Percentiles rank a stretch among this genome's conserved stretches.
Evolutionary conservation across 2,888 invertebrate species (phyloP).

Genomic region (Agonum fuliginosum): DNA sequence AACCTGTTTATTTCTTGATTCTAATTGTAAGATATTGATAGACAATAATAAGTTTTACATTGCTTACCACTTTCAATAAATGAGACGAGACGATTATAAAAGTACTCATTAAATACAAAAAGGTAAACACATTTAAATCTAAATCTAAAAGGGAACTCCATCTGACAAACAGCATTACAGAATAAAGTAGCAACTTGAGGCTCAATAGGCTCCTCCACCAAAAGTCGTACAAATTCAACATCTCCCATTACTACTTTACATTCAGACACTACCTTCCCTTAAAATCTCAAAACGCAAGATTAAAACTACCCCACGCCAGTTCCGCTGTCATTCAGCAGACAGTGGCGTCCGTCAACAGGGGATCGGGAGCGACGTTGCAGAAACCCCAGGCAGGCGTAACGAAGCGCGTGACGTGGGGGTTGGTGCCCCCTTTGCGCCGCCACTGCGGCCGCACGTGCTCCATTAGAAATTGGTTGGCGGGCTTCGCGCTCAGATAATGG

Average conservation of each 20-base stretch:
- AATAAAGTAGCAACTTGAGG: no score
- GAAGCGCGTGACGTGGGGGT: background rate
- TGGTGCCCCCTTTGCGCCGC: slow-evolving; percentile 11
- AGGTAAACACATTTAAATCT: no score
- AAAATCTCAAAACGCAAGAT: slow-evolving; percentile 40
- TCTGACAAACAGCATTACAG: no score
- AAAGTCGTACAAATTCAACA: slow-evolving; percentile 41
- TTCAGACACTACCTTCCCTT: slow-evolving; percentile 31
- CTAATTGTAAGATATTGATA: no score
- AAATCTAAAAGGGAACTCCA: no score
- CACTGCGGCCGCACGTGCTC: slow-evolving; percentile 43
- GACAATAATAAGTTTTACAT: no score
- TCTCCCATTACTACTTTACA: slow-evolving; percentile 43
- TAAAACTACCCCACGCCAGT: slow-evolving; percentile 30
- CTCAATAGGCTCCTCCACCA: background rate
- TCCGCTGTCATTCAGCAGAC: slow-evolving; percentile 18
- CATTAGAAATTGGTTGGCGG: slow-evolving; percentile 54
- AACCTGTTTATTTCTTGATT: no score
- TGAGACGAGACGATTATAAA: no score
- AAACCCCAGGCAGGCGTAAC: slow-evolving; percentile 20
- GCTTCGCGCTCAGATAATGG: slow-evolving; percentile 67
- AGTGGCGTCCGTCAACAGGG: slow-evolving; percentile 31
- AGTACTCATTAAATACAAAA: no score
- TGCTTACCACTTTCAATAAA: no score
- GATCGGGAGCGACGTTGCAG: slow-evolving; percentile 7